Base-by-base conservation (phyloP, 1,140 invertebrate genomes). In the Megalonaias nervosa region DNA sequence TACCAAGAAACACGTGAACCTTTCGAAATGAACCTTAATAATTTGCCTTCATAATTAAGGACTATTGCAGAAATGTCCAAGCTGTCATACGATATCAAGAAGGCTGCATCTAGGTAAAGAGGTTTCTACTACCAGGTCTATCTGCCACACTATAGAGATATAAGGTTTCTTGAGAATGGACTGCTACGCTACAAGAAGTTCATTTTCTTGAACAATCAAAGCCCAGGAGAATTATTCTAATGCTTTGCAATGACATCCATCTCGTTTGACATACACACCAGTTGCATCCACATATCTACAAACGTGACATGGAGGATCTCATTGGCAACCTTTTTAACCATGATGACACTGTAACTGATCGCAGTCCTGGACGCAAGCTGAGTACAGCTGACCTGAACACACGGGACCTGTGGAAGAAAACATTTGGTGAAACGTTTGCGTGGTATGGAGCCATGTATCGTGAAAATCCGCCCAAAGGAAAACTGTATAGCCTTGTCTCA, bases 221-320 rank as follows among this genome's bases (percentile, higher is more conserved):
- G 91, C 75, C 80, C 87, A 14, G 88, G 90, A 38, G 79, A 85
- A 38, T 92, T n/a, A n/a, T 92, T 77, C 82, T 92, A n/a, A 91
- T 92, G 5, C 91, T 92, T 1, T 92, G 92, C 81, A 92, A 92
- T 73, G 92, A 92, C 77, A 91, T 90, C 80, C 91, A 92, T 77
- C 71, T 92, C 21, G 86, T 92, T 55, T 92, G 92, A 92, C 92
- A 92, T 76, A 87, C 90, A 19, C 92, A 92, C 82, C 91, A 92
- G 81, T 81, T 92, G 13, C 89, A 91, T 84, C 91, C 91, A 31
- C 26, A 84, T 12, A 82, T 79, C n/a, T 92, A 92, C 81, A 77
- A 84, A 65, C 73, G 87, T 59, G 91, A 92, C 74, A 91, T 90
- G 64, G 79, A 77, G 11, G 82, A 82, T n/a, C 86, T 92, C 38